Percentiles rank a stretch among this genome's conserved stretches.
These are phyloP conservation scores for Orius laevigatus DNA, from an alignment of 1,140 invertebrate genomes.

Conservation along the genomic window DNA sequence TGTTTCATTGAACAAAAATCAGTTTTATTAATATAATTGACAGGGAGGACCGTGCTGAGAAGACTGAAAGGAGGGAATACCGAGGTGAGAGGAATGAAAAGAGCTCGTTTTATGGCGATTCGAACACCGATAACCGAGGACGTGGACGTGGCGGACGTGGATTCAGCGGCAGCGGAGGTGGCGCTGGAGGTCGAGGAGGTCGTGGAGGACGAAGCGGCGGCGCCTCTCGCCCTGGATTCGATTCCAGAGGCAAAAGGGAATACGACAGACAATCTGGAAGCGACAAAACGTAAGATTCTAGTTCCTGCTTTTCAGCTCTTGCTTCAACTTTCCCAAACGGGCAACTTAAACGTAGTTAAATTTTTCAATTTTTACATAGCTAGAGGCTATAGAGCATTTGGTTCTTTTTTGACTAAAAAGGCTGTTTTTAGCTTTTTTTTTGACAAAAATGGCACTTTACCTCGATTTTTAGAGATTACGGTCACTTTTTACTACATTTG, in stretches of 20 bases:
- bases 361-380: no score
- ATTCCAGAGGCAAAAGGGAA: slow-evolving; percentile 68
- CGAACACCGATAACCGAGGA: slow-evolving; percentile 18
- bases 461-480: no score
- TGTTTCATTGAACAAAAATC: no score
- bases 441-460: no score
- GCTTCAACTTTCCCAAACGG: no score
- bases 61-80: slow-evolving; percentile 9
- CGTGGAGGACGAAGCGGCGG: slow-evolving; percentile 30
- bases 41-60: slow-evolving; percentile 9
- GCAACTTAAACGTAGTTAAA: no score
- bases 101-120: slow-evolving; percentile 15
- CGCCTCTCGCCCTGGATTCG: slow-evolving; percentile 35
- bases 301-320: no score
- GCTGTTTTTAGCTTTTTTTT: no score
- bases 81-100: slow-evolving; percentile 15
- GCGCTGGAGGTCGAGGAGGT: slow-evolving; percentile 28
- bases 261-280: slow-evolving; percentile 90
- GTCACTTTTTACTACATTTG: no score
- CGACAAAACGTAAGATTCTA: slow-evolving; percentile 60
- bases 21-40: no score
- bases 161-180: slow-evolving; percentile 25
- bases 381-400: no score
- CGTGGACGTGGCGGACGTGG: slow-evolving; percentile 28
- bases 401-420: no score